phyloP scores from a whole-genome alignment of 2,888 invertebrate species.

The Lasioglossum figueresi region DNA sequence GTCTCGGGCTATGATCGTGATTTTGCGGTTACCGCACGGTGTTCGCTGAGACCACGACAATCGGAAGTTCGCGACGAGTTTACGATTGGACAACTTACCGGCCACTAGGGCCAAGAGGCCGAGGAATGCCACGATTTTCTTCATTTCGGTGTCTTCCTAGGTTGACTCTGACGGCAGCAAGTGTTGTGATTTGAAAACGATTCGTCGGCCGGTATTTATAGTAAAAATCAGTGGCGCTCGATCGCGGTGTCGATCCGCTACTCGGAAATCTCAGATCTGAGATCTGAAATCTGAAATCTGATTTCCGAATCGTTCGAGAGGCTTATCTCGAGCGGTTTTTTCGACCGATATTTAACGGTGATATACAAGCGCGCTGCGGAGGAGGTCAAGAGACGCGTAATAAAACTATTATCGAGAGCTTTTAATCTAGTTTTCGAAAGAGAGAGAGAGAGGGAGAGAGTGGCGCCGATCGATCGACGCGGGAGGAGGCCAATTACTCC shows the following conservation, averaged over 20 bases:
- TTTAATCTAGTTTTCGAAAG: conserved; percentile 48
- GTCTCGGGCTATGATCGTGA: background rate
- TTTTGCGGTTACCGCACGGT: background rate
- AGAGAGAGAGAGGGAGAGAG: conserved; percentile 17
- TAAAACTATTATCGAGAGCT: conserved; percentile 49
- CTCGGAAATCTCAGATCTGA: conserved; percentile 36
- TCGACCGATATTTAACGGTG: conserved; percentile 29
- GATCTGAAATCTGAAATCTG: conserved; percentile 35
- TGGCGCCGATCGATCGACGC: conserved; percentile 34
- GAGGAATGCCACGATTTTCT: conserved; percentile 24
- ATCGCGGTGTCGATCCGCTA: background rate
- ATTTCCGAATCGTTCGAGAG: conserved; percentile 7
- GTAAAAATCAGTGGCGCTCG: background rate
- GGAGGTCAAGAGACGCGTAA: conserved; percentile 42
- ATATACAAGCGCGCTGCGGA: background rate
- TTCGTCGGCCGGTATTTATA: conserved; percentile 41
- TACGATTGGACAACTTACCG: conserved; percentile 44
- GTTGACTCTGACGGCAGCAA: background rate
- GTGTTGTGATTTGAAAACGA: conserved; percentile 12
- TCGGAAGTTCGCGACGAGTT: background rate
- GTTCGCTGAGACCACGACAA: background rate
- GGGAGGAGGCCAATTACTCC: conserved; percentile 20
- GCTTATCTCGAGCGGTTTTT: conserved; percentile 30
- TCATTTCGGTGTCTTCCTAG: conserved; percentile 24
- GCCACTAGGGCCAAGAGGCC: conserved; percentile 35